Base-by-base conservation (phyloP, 2,797 vertebrate species). In the Cuculus canorus region DNA sequence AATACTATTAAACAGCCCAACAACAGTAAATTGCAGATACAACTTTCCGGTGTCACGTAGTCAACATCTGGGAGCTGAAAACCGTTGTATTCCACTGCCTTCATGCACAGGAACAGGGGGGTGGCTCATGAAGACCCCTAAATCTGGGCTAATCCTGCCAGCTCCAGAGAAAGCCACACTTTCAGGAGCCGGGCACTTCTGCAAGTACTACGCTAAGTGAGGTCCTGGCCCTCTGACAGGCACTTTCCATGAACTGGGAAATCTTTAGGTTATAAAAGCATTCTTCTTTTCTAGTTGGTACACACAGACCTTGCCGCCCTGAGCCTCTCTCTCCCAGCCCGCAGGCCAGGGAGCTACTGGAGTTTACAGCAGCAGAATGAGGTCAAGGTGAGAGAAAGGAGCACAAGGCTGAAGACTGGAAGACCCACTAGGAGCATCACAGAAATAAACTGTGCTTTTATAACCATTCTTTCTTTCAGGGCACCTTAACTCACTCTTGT, bases 401-500 rank as follows among this genome's bases (percentile, higher is more conserved):
- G 41, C 57, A 68, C 15, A 52, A 66, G 37, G 30, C 17, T 52
- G 7, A 37, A 63, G 28, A 47, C 1, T 60, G 37, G 64, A 84
- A 92, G 57, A 71, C 48, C 25, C 1, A 0, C 52, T 68, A 61
- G 30, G 59, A 66, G 27, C 5, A 54, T 37, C 59, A 60, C 39
- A 65, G 41, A 77, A 76, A 71, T 56, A 52, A 56, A 63, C 54
- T 11, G 16, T 47, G 82, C 47, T 81, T 77, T 88, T 30, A 80
- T 32, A 82, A n/a, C 21, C 7, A 18, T 71, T 23, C 28, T 69
- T 69, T 53, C 37, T 88, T 86, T 66, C 60, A 52, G 72, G 6
- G 41, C 43, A 23, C 61, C 70, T 69, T 88, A 94, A 94, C 88
- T 89, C 89, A 93, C 88, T 88, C 90, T 52, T 87, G 77, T 92